Evolutionary conservation across 2,113 vertebrate genomes (phyloP), one percentile per base, ranked within the genome.

Genomic region (Pogona vitticeps): DNA sequence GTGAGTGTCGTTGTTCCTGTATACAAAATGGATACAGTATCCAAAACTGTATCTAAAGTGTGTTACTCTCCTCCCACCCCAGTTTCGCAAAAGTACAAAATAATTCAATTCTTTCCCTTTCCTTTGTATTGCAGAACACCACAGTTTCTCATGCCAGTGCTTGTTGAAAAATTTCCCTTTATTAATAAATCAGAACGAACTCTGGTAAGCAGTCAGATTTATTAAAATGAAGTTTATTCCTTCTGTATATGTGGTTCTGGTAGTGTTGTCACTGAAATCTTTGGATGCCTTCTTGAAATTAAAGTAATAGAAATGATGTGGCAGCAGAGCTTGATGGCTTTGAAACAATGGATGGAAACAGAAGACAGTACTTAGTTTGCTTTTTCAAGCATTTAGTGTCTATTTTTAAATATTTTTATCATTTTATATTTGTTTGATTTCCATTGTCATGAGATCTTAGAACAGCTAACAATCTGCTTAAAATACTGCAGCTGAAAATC

Each of bases 171-270:
- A 83, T 99, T 99, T 88, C 99, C 99, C 21, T 99, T 98, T 84
- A 88, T 98, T 79, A 98, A 97, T 94, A 99, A 99, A 92, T 99
- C 99, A 18, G 95, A 98, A 93, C 97, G 97, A 95, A 98, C 97
- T 1, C 94, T 99, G 97, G 99, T 99, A 96, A 98, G 97, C 87
- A 20, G 20, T 38, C 3, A 8, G 18, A 8, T 18, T 75, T 76
- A 52, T 73, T 17, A n/a, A 65, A 76, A 36, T 38, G 13, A n/a
- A n/a, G 33, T 13, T 78, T 56, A 52, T 6, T 52, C 38, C 65
- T 18, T 68, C 33, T 12, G 1, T 75, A 61, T 23, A 23, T 76
- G 20, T 76, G 6, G 31, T 14, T 23, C 3, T n/a, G 31, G 9
- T 63, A 6, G 17, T 75, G 10, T 36, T 83, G 17, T 40, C 46